These are phyloP conservation scores for Phycodurus eques DNA, from an alignment of 2,113 vertebrate species.

Conservation along the genomic window DNA sequence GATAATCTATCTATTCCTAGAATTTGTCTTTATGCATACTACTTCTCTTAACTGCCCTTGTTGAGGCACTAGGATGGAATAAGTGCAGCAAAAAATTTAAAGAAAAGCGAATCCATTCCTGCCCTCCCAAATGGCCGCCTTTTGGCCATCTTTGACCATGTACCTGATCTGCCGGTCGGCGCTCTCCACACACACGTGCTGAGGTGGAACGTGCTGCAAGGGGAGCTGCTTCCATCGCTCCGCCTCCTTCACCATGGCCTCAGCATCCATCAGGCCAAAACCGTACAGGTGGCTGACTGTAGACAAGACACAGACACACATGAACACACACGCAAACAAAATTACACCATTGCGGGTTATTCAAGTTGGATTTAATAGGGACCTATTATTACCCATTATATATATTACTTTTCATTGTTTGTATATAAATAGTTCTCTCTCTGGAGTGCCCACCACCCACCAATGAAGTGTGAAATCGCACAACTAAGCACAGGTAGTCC, in stretches of 20 bases:
- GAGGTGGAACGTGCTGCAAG: conserved; percentile 81
- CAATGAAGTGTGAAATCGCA: not conserved
- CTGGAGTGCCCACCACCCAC: not conserved
- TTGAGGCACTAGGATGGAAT: not conserved
- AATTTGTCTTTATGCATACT: not conserved
- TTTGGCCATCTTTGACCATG: not conserved
- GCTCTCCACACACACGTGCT: conserved; percentile 94
- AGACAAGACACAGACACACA: conserved; percentile 1
- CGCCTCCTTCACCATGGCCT: conserved; percentile 98
- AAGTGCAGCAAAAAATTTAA: not conserved
- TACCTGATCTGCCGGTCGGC: conserved; percentile 97
- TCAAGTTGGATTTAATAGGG: not conserved
- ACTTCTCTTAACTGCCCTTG: not conserved
- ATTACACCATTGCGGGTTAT: not conserved
- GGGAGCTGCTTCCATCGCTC: conserved; percentile 95
- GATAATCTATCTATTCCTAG: too few species aligned
- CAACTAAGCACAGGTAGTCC: not conserved
- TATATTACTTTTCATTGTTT: not conserved
- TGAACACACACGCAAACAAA: not conserved
- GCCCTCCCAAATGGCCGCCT: not conserved
- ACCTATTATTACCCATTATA: too few species aligned
- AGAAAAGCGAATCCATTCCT: not conserved
- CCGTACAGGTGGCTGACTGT: conserved; percentile 86
- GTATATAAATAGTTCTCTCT: not conserved
- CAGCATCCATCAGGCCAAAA: conserved; percentile 97